phyloP scores from a whole-genome alignment of 2,797 vertebrate species.

The Tragelaphus oryx region DNA sequence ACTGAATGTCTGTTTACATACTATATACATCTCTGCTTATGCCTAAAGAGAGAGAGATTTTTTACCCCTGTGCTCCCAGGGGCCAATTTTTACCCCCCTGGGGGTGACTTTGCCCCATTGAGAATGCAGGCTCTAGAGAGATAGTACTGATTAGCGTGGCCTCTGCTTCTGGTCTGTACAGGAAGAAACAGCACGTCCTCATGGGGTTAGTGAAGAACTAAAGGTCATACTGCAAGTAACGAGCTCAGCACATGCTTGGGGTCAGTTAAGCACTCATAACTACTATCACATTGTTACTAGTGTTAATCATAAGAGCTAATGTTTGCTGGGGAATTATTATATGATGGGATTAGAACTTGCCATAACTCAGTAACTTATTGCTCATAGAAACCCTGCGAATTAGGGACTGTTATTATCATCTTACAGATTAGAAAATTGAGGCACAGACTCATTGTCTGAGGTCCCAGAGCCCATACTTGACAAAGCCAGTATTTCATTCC shows the following conservation, averaged over 20 bases:
- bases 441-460: not conserved
- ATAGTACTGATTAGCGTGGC: not conserved
- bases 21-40: not conserved
- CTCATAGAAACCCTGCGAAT: not conserved
- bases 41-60: not conserved
- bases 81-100: not conserved
- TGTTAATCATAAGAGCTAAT: not conserved
- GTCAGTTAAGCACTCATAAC: fast-evolving
- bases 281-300: not conserved
- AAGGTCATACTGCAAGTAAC: fast-evolving
- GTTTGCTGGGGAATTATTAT: not conserved
- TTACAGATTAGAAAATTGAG: not conserved
- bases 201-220: fast-evolving
- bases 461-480: not conserved
- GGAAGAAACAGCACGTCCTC: not conserved
- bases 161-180: not conserved
- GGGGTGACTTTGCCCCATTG: not conserved
- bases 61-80: not conserved
- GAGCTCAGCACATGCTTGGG: not conserved
- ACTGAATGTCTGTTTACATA: not conserved
- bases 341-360: not conserved
- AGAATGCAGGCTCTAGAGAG: not conserved
- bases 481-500: not conserved
- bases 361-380: not conserved
- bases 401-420: not conserved